Evolutionary conservation across 1,140 invertebrate species (phyloP), one percentile per base, ranked within the genome.

Genomic region (Drosophila asahinai): DNA sequence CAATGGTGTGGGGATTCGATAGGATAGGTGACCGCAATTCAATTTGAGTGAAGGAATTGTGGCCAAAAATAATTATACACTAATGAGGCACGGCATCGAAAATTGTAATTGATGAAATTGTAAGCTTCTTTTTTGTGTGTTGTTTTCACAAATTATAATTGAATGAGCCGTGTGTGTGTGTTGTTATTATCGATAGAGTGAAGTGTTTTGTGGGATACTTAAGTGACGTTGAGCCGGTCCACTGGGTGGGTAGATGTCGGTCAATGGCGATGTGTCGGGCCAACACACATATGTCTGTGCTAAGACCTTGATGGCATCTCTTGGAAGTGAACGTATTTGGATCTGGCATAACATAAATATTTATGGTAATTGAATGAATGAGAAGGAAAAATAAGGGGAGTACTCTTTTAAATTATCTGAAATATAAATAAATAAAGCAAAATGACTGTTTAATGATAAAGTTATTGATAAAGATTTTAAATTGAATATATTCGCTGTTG

Each of bases 31-130:
- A 77, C 74, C 74, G 74, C 74, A 67, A 77, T 77, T 77, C 74
- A 77, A 67, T 77, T 77, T 67, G 74, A 77, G 62, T 77, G 74
- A 67, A 67, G 62, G 74, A 77, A 59, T 77, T 77, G 63, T 77
- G 74, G 62, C 55, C 73, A 51, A 77, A 57, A 54, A 67, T 77
- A 77, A 73, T 73, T 65, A 59, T 40, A 77, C 73, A 77, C 72
- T 77, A 66, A 77, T 77, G 54, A 67, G 73, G 62, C 55, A 60
- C 19, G 11, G 15, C 42, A 43, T 43, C 38, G 27, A 38, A 54
- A 42, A 72, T 36, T 55, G 45, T 47, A 51, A 47, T 47, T 55
- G 48, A 71, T 57, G 19, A 70, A 57, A 71, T 73, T 72, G 54
- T 73, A 60, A 72, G 70, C 67, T 51, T 40, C 40, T 17, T 25